Evolutionary conservation across 2,113 vertebrate genomes (phyloP).

Genomic region (Rhegmatorhina hoffmannsi): DNA sequence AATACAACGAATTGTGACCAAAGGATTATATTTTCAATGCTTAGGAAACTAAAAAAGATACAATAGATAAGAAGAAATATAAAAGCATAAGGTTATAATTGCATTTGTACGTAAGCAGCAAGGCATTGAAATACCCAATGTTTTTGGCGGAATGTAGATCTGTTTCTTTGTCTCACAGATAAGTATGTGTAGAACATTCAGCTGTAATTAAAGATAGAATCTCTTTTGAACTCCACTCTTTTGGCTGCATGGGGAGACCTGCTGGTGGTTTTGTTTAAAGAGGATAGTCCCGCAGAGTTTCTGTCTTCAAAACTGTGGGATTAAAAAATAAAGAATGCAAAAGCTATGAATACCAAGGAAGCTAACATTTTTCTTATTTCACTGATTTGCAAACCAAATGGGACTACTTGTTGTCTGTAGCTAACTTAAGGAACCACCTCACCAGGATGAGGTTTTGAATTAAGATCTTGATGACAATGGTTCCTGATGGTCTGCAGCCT

Average conservation of each 20-base stretch:
- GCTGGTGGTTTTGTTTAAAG: constrained; percentile 4
- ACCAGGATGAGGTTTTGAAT: neutral
- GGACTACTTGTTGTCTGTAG: neutral
- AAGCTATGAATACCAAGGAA: neutral
- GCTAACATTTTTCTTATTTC: neutral
- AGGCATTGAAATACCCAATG: neutral
- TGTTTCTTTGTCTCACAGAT: neutral
- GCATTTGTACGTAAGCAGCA: neutral
- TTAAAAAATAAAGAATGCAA: neutral
- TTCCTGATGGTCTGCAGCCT: neutral
- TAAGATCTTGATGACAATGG: neutral
- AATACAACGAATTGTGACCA: neutral
- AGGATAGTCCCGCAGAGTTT: neutral
- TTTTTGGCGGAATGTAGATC: neutral
- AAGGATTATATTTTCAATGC: neutral
- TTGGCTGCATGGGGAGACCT: neutral
- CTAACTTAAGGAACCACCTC: neutral
- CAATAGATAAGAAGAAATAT: neutral
- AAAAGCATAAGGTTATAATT: neutral
- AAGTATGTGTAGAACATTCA: neutral
- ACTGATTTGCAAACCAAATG: neutral
- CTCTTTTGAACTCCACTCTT: neutral
- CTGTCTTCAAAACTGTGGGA: neutral
- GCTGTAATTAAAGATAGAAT: neutral
- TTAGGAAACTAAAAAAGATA: neutral